Conservation (phyloP, 2,888 invertebrate genomes). For the Graphium colonna region DNA sequence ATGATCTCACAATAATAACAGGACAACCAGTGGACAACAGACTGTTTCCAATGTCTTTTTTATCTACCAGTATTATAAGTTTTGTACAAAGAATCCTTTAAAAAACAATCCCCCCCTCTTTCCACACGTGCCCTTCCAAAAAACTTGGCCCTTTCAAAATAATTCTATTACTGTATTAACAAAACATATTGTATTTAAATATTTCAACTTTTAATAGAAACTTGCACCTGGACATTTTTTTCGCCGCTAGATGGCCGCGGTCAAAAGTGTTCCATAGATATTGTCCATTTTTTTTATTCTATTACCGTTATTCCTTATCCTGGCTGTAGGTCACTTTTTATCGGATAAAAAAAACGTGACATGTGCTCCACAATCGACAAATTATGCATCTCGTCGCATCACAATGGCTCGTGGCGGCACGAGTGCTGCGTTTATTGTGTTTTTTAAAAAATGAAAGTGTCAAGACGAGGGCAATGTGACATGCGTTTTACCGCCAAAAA, state of each 20-base stretch:
- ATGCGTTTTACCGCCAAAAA: slow-evolving; percentile 48
- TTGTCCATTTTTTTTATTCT: slow-evolving; percentile 46
- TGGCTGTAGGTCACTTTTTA: slow-evolving; percentile 68
- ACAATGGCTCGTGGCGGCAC: slow-evolving; percentile 63
- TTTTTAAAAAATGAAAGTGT: slow-evolving; percentile 63
- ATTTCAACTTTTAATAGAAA: slow-evolving; percentile 54
- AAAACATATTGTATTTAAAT: slow-evolving; percentile 29
- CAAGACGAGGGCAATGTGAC: slow-evolving; percentile 55
- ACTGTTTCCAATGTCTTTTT: no score
- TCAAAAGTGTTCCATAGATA: slow-evolving; percentile 69
- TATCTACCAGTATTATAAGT: no score
- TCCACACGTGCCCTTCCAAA: slow-evolving; percentile 16
- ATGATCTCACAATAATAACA: no score
- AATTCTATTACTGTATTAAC: slow-evolving; percentile 18
- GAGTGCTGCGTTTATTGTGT: slow-evolving; percentile 49
- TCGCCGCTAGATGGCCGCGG: slow-evolving; percentile 64
- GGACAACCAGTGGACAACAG: no score
- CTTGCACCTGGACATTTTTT: slow-evolving; percentile 66
- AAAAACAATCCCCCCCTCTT: slow-evolving; percentile 9
- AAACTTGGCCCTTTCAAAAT: slow-evolving; percentile 13
- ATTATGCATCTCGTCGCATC: slow-evolving; percentile 75
- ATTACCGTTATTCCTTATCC: slow-evolving; percentile 64
- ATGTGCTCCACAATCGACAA: slow-evolving; percentile 75
- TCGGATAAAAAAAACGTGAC: slow-evolving; percentile 56
- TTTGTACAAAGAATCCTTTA: neutral